Percentiles rank a stretch among this genome's conserved stretches.
phyloP scores from a whole-genome alignment of 1,140 invertebrate genomes.

The Branchinecta lynchi region DNA sequence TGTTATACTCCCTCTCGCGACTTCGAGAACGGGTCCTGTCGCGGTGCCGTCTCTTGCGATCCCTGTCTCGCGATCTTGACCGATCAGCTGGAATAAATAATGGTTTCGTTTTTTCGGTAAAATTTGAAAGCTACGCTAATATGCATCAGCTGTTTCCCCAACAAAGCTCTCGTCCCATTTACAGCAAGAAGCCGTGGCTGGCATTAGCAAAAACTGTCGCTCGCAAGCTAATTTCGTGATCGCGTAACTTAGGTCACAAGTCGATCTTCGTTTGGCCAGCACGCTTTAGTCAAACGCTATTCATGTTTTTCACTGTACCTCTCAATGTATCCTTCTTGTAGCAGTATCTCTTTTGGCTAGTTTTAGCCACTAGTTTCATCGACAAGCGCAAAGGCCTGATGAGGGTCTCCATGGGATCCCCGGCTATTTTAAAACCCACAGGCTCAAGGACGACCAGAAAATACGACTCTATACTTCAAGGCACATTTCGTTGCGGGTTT shows the following conservation, averaged over 20 bases:
- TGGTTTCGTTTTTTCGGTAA: background rate
- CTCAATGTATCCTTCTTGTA: too few species aligned
- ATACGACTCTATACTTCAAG: slow-evolving; percentile 30
- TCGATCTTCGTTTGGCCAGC: too few species aligned
- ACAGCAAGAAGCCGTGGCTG: too few species aligned
- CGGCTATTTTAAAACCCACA: background rate
- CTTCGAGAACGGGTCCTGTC: slow-evolving; percentile 61
- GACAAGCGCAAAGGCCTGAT: background rate
- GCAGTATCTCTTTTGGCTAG: too few species aligned
- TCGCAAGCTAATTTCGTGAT: too few species aligned
- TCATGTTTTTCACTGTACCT: too few species aligned
- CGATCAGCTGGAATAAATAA: slow-evolving; percentile 36
- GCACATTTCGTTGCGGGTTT: slow-evolving; percentile 34
- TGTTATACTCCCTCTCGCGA: slow-evolving; percentile 50
- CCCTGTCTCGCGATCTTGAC: slow-evolving; percentile 60
- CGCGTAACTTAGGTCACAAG: too few species aligned
- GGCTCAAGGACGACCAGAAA: slow-evolving; percentile 10
- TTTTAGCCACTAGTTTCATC: background rate
- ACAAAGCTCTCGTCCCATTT: too few species aligned
- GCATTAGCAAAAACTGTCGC: too few species aligned
- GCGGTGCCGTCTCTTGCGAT: slow-evolving; percentile 40
- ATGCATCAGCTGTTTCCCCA: too few species aligned
- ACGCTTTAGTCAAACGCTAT: too few species aligned
- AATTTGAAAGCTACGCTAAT: too few species aligned
- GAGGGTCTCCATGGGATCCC: background rate